Evolutionary conservation across 2,113 vertebrate species (phyloP).

Genomic region (Lates calcarifer): DNA sequence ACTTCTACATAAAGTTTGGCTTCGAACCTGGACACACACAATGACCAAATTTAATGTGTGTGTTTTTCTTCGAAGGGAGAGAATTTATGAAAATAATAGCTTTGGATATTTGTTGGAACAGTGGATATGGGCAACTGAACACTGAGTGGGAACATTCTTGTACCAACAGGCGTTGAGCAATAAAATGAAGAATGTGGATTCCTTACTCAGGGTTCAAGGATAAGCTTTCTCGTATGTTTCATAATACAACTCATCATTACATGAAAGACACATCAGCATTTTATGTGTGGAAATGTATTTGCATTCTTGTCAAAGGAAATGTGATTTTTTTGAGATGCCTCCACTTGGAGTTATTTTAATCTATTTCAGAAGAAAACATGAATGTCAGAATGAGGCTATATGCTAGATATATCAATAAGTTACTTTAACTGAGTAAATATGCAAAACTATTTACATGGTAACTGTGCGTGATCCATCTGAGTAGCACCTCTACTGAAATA

Average conservation of each 20-base stretch:
- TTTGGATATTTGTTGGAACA: conserved; percentile 74
- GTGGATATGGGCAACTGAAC: conserved; percentile 60
- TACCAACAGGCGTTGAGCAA: conserved; percentile 64
- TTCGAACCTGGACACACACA: conserved; percentile 63
- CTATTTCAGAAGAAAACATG: conserved; percentile 25
- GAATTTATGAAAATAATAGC: conserved; percentile 76
- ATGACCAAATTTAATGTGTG: conserved; percentile 69
- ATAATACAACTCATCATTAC: conserved; percentile 33
- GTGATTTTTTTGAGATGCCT: conserved; percentile 4
- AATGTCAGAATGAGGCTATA: conserved; percentile 25
- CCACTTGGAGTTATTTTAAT: conserved; percentile 25
- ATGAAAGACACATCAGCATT: conserved; percentile 44
- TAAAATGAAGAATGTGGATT: conserved; percentile 68
- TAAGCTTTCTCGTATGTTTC: conserved; percentile 42
- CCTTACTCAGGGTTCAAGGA: conserved; percentile 40
- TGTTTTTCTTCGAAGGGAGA: conserved; percentile 66
- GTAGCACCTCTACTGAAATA: conserved; percentile 28
- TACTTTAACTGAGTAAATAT: conserved; percentile 55
- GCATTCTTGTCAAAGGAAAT: conserved; percentile 32
- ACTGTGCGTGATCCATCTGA: conserved; percentile 28
- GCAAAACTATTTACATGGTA: conserved; percentile 35
- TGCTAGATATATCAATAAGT: conserved; percentile 42
- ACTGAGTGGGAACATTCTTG: conserved; percentile 63
- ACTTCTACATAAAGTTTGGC: conserved; percentile 64
- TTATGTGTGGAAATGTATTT: conserved; percentile 39